Conservation (phyloP, 2,113 vertebrate genomes). For the Boleophthalmus pectinirostris region DNA sequence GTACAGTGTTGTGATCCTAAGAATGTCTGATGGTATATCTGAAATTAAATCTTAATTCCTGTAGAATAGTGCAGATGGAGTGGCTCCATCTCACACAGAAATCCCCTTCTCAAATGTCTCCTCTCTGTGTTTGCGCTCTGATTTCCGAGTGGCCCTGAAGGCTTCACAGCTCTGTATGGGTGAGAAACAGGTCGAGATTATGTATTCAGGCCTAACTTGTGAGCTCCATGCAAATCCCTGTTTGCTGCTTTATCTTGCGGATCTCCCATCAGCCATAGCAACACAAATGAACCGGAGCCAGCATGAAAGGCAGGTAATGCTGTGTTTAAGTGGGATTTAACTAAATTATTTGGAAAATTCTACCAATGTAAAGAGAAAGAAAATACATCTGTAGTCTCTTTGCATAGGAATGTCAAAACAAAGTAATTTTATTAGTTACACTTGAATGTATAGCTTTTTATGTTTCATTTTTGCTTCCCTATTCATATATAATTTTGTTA, state of each 20-base stretch:
- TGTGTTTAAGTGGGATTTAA: slow-evolving; percentile 28
- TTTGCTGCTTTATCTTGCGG: slow-evolving; percentile 45
- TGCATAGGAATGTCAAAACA: too few species aligned
- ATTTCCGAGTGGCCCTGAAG: slow-evolving; percentile 36
- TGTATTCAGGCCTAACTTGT: slow-evolving; percentile 34
- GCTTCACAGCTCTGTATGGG: slow-evolving; percentile 37
- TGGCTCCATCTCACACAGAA: slow-evolving; percentile 27
- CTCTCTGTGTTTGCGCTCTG: slow-evolving; percentile 28
- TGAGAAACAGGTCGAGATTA: slow-evolving; percentile 39
- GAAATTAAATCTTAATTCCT: slow-evolving; percentile 30
- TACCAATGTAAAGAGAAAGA: background rate
- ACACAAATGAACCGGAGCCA: slow-evolving; percentile 56
- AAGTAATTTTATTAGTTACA: too few species aligned
- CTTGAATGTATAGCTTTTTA: too few species aligned
- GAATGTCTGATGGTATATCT: slow-evolving; percentile 20
- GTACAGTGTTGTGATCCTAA: background rate
- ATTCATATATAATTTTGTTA: too few species aligned
- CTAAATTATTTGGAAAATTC: background rate
- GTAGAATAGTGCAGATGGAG: slow-evolving; percentile 21
- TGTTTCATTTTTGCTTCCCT: too few species aligned
- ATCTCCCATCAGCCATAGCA: slow-evolving; percentile 56
- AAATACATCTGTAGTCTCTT: too few species aligned
- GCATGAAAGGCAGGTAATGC: slow-evolving; percentile 51
- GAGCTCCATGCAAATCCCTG: slow-evolving; percentile 59
- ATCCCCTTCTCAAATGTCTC: slow-evolving; percentile 43